Evolutionary conservation across 2,113 vertebrate species (phyloP).

Genomic region (Gulo gulo): DNA sequence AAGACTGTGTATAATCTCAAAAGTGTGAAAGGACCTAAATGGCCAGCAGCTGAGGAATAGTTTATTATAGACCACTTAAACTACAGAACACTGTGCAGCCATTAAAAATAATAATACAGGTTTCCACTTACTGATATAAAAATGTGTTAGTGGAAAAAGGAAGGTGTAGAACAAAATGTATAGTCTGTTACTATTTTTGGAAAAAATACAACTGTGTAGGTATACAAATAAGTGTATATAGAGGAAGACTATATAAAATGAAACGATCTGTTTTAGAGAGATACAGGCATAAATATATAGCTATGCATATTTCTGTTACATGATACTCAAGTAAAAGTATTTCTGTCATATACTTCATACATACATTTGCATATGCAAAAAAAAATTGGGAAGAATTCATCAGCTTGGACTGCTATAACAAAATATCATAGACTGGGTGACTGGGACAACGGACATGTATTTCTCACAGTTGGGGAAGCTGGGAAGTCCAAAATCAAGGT

Average conservation of each 20-base stretch:
- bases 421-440: neutral
- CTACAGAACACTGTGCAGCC: neutral
- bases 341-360: neutral
- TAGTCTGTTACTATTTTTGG: neutral
- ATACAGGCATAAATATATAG: neutral
- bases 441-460: neutral
- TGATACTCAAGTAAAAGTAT: neutral
- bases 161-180: neutral
- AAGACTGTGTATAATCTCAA: neutral
- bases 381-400: slow-evolving; percentile 1
- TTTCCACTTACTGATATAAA: neutral
- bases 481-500: neutral
- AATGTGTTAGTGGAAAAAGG: neutral
- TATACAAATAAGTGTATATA: neutral
- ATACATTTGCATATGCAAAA: neutral
- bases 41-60: neutral
- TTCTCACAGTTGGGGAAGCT: neutral
- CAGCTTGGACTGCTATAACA: neutral
- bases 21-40: slow-evolving; percentile 13
- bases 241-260: neutral
- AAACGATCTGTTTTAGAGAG: neutral
- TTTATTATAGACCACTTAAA: neutral
- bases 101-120: neutral
- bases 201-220: neutral
- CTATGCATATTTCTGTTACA: neutral